Base-by-base conservation (phyloP, 1,140 invertebrate genomes). In the Eumeta japonica region DNA sequence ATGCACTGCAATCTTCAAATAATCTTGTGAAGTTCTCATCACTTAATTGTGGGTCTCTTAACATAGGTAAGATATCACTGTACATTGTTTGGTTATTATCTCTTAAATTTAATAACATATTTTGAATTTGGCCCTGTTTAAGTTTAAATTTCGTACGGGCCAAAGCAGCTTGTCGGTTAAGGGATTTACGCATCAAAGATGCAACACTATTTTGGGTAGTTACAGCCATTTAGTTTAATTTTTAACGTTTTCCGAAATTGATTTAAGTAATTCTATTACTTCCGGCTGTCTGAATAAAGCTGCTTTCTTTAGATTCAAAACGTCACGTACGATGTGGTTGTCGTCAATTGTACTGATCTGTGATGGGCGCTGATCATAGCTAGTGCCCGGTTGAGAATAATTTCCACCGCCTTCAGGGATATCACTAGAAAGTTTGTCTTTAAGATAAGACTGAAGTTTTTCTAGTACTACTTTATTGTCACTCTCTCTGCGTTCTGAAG, bases 391-490 rank as follows among this genome's bases (percentile, higher is more conserved):
- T 44, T 65, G 66, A 42, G 42, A 58, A 35, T 62, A 68, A 18
- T 45, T 52, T 3, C 46, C 30, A 32, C 44, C 43, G 3, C 58
- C 14, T 27, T 74, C 72, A 1, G 46, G 16, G 11, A 41, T 39
- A 45, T 77, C 70, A 10, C 52, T 50, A 35, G 56, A 68, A 28
- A 54, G 67, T 42, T 76, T 77, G 46, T 77, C 75, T 52, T 77
- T 77, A 29, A 77, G 45, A 48, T 66, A 77, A 1, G 60, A 59
- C 36, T 77, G 75, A 20, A 77, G 50, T 56, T 60, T 70, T 43
- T 75, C 75, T 31, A 75, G 55, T 39, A 77, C 71, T 9, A 63
- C 55, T 62, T 76, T 75, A 48, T 55, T 73, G 36, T 72, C 67
- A 41, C 60, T 50, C 52, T 74, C 70, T 60, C 65, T 74, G 38